Evolutionary conservation across 2,113 vertebrate genomes (phyloP), one percentile per base, ranked within the genome.

Genomic region (Felis chaus): DNA sequence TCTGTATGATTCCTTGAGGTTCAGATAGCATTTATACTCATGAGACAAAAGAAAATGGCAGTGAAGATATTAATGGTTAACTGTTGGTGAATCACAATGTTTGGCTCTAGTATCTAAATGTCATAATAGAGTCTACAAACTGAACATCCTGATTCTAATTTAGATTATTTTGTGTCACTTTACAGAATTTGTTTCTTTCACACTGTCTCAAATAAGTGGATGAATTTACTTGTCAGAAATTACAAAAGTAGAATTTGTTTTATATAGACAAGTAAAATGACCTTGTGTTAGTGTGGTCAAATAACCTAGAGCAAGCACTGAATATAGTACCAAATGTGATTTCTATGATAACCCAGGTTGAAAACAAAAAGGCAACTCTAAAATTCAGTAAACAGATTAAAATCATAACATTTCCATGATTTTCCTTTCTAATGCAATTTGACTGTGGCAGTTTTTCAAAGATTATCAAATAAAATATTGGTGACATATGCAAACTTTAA

Each of bases 381-480:
- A 95, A 91, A 78, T 84, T 61, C 36, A 45, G 33, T 94, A 68
- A 97, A 94, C 73, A 87, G 31, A 87, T 95, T 89, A 88, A 87
- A 94, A 97, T 76, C 10, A 55, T 36, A 45, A 36, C 29, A 55
- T 84, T 96, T 95, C 68, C 3, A 27, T 95, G 18, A 33, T n/a
- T 96, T 94, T 83, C 48, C 86, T 87, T 96, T 94, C 69, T 76
- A 91, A 61, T 63, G 36, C 27, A 96, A 83, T 84, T 97, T 94
- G 50, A 94, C 48, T 92, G 21, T 91, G 63, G 41, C 57, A 81
- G 41, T 81, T 91, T 90, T 95, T 97, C 87, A 97, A 94, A 96
- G n/a, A 74, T 53, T 92, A 71, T 88, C 76, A 97, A 91, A 90
- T 25, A 91, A 96, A 97, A 80, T 57, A 31, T 68, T 88, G 29